Base-by-base conservation (phyloP, 2,113 vertebrate genomes). In the Gila orcuttii region DNA sequence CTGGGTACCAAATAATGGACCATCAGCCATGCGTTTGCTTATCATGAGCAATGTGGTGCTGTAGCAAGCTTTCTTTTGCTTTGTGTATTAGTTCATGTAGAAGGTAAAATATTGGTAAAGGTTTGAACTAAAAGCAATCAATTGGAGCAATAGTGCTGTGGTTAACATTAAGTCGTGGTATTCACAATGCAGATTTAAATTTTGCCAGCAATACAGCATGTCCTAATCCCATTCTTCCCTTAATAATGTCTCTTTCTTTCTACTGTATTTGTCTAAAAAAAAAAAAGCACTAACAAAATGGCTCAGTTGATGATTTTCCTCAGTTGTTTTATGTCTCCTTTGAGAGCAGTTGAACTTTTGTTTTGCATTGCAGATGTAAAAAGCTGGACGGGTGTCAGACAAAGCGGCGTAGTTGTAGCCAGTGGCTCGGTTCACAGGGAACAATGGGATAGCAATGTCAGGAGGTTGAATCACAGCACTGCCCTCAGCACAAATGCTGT, bases 281-380 rank as follows among this genome's bases (percentile, higher is more conserved):
- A 57, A 60, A 8, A 6, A 7, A 3, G 23, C 4, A 50, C 71
- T 28, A 47, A 80, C 42, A 19, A 60, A 62, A 42, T 25, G 55
- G 3, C 31, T 42, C 10, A 23, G 59, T 33, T 45, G 60, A 45
- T 25, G 17, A 31, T 33, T 85, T 85, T 84, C 33, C 87, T 86
- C 47, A 4, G 82, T 39, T 73, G 78, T 68, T 68, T 81, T 45
- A 64, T 62, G 10, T 36, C 59, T 79, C 60, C 57, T 25, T 45
- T 45, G 19, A 9, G 33, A 83, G 82, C n/a, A 64, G 90, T 83
- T 66, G 50, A 88, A 76, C 81, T 86, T 59, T 68, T 75, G 83
- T 88, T 89, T 90, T 86, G 90, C 84, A 91, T 78, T 88, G 78
- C 39, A 87, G 75, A 86, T 87, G 59, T 84, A 77, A 83, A 62